Base-by-base conservation (phyloP, 2,888 invertebrate species). In the Ophraella communa region DNA sequence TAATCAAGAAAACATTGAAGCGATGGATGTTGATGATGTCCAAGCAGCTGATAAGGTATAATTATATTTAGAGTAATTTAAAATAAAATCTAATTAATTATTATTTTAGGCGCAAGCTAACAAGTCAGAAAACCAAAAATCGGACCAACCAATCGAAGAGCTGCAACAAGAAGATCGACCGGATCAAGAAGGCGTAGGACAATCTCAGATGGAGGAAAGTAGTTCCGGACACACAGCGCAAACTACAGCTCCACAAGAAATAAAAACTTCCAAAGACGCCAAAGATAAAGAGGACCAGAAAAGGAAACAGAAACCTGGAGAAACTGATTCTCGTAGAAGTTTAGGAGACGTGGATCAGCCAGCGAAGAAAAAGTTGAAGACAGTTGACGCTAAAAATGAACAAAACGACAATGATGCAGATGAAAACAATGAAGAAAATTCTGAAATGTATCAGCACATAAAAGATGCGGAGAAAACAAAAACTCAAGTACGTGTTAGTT, bases 361-460 rank as follows among this genome's bases (percentile, higher is more conserved):
- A 35, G 85, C 87, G 45, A 85, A 86, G 68, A 91, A 91, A 72
- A 88, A 89, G 72, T 73, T 86, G 17, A 86, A 87, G 75, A 85
- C 86, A 0, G 80, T 87, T 11, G 84, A 87, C 52, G 76, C 79
- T 70, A 81, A 84, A 53, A 73, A 87, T 17, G 82, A 44, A 11
- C 33, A 56, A n/a, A 77, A 81, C 7, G 82, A 84, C 0, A 80
- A 82, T 0, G 84, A 86, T 8, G 85, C 87, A 10, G 21, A 39
- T 27, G 45, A 45, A 7, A 84, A 86, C 7, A 85, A 87, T 10
- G 30, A 39, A 11, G 57, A 47, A n/a, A 24, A 53, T 30, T 78
- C 81, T 42, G 82, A 83, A 64, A 87, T 91, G 67, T 95, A 91
- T 81, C 92, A 95, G 78, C 95, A 96, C 78, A 90, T 96, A 2